phyloP scores from a whole-genome alignment of 1,140 invertebrate genomes.

The Drosophila willistoni region DNA sequence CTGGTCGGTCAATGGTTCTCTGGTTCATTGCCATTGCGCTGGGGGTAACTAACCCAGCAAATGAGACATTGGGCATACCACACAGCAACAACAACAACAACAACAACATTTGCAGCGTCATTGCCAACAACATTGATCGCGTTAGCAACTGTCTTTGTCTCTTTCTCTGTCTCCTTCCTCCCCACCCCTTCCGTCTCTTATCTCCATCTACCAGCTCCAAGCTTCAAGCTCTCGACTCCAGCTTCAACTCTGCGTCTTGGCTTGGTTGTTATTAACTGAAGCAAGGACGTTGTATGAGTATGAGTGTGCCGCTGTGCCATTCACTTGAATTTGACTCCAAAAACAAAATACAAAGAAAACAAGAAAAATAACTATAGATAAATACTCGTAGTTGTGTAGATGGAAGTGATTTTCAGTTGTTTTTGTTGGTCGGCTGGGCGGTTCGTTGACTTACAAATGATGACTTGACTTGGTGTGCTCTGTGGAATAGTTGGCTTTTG shows the following conservation, averaged over 20 bases:
- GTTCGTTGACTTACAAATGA: constrained; percentile 75
- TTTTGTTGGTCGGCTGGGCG: constrained; percentile 23
- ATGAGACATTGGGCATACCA: constrained; percentile 43
- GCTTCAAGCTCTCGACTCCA: background rate
- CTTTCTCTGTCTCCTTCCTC: background rate
- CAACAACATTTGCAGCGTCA: constrained; percentile 68
- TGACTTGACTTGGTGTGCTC: no score
- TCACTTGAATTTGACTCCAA: constrained; percentile 42
- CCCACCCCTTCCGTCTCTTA: constrained; percentile 5
- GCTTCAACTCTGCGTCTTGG: background rate
- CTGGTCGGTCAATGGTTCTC: constrained; percentile 82
- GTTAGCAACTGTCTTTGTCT: constrained; percentile 2
- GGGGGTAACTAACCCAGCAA: constrained; percentile 81
- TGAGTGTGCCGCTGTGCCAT: constrained; percentile 54
- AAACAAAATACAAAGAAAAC: constrained; percentile 40
- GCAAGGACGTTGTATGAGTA: constrained; percentile 64
- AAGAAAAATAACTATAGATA: constrained; percentile 55
- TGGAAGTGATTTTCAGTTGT: constrained; percentile 13
- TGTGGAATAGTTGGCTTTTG: background rate
- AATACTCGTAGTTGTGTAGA: constrained; percentile 31
- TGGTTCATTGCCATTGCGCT: constrained; percentile 82
- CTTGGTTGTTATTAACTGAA: constrained; percentile 57
- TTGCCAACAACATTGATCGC: constrained; percentile 30
- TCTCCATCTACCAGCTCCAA: background rate
- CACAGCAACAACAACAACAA: constrained; percentile 38